Evolutionary conservation across 2,797 vertebrate species (phyloP).

Genomic region (Sebastes diploproa): DNA sequence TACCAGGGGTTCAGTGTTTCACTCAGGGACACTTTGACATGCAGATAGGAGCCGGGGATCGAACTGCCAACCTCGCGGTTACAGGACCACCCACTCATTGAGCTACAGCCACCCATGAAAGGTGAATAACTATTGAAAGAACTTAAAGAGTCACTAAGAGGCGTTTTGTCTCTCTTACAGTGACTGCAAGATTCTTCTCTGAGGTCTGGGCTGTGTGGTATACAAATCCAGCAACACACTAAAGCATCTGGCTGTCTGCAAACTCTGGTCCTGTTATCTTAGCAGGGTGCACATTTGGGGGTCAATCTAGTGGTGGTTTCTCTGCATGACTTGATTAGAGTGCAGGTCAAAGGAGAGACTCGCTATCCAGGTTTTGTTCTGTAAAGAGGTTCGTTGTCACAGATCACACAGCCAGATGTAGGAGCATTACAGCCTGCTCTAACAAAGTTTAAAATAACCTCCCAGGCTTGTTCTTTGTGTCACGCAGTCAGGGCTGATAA

Average conservation of each 20-base stretch:
- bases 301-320: background rate
- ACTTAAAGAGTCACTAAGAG: too few species aligned
- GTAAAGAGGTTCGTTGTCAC: background rate
- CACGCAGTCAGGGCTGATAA: background rate
- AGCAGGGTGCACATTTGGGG: conserved; percentile 8
- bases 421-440: background rate
- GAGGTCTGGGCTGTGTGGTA: too few species aligned
- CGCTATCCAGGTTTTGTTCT: background rate
- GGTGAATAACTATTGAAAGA: too few species aligned
- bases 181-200: fast-evolving
- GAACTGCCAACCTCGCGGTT: fast-evolving
- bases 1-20: too few species aligned
- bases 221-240: too few species aligned
- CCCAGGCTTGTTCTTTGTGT: background rate
- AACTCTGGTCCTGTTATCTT: background rate
- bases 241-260: background rate
- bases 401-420: background rate
- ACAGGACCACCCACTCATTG: too few species aligned
- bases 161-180: too few species aligned
- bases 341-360: background rate
- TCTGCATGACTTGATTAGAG: conserved; percentile 15
- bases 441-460: conserved; percentile 9
- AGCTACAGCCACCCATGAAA: too few species aligned
- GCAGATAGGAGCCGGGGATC: too few species aligned
- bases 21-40: fast-evolving